phyloP scores from a whole-genome alignment of 2,797 vertebrate genomes.

The Loris lydekkerianus region DNA sequence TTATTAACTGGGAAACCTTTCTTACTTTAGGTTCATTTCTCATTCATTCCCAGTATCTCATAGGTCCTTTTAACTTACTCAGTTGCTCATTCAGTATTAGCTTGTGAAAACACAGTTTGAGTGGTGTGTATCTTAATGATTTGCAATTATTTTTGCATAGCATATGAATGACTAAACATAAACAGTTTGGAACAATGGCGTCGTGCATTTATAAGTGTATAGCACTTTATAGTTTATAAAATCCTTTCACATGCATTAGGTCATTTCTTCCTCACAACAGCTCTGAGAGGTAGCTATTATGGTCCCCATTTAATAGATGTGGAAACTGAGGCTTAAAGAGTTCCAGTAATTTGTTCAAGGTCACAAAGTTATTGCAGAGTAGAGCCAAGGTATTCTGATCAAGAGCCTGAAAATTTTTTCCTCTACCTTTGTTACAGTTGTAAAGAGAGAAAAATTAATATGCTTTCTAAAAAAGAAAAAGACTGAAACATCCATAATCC shows the following conservation, averaged over 20 bases:
- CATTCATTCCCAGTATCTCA: neutral
- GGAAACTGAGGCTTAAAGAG: conserved; percentile 80
- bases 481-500: neutral
- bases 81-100: neutral
- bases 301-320: conserved; percentile 75
- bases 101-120: neutral
- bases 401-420: conserved; percentile 9
- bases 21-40: neutral
- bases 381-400: conserved; percentile 1
- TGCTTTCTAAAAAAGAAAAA: conserved; percentile 37
- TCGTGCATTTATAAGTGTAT: conserved; percentile 49
- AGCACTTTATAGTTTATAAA: conserved; percentile 80
- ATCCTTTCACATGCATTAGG: conserved; percentile 81
- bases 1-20: neutral
- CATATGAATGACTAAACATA: conserved; percentile 3
- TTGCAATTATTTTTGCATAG: neutral
- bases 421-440: neutral
- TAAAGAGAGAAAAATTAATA: conserved; percentile 59
- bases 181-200: conserved; percentile 29
- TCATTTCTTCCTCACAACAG: conserved; percentile 69
- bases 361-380: conserved; percentile 65
- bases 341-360: conserved; percentile 58
- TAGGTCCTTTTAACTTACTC: neutral
- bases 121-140: neutral
- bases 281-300: conserved; percentile 80